Conservation (phyloP, 2,888 invertebrate genomes). For the Drosophila paracracens region DNA sequence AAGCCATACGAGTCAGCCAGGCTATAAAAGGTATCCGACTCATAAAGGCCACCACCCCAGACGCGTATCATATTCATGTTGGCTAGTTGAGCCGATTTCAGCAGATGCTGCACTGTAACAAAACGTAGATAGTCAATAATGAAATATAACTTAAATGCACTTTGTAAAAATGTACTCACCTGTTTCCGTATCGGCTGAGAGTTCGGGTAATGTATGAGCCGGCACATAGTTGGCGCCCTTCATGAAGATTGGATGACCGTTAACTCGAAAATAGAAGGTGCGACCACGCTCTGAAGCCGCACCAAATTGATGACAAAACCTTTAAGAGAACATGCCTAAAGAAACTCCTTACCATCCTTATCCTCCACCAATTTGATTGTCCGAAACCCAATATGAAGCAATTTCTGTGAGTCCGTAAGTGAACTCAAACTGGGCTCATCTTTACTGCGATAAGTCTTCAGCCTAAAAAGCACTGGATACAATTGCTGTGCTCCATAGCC, state of each 20-base stretch:
- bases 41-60: conserved; percentile 99
- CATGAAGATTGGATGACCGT: conserved; percentile 93
- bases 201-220: conserved; percentile 92
- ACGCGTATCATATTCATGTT: conserved; percentile 97
- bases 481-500: conserved; percentile 93
- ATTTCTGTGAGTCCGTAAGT: conserved; percentile 85
- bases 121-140: neutral
- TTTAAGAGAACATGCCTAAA: neutral
- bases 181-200: conserved; percentile 85
- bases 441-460: conserved; percentile 78
- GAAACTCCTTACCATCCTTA: conserved; percentile 79
- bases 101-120: conserved; percentile 87
- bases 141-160: neutral
- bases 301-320: neutral
- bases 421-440: conserved; percentile 58
- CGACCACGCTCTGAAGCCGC: conserved; percentile 86
- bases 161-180: conserved; percentile 26
- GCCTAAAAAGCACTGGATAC: conserved; percentile 88
- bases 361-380: conserved; percentile 93
- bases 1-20: conserved; percentile 95
- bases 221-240: conserved; percentile 98
- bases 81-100: conserved; percentile 89
- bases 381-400: conserved; percentile 92
- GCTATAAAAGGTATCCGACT: conserved; percentile 94
- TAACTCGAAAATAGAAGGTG: conserved; percentile 94